Base-by-base conservation (phyloP, 2,797 vertebrate genomes). In the Falco berigora region DNA sequence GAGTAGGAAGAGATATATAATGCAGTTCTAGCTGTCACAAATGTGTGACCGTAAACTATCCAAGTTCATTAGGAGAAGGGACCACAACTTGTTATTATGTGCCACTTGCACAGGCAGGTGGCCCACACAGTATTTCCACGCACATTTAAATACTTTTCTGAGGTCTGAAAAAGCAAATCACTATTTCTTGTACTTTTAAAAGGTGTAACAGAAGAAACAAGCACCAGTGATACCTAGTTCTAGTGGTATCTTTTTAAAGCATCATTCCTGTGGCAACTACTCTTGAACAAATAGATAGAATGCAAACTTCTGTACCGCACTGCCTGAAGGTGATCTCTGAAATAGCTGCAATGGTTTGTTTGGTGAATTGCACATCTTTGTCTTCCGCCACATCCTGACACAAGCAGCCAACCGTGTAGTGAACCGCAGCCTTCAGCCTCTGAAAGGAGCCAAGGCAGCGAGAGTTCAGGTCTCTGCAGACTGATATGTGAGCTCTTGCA, bases 241-340 rank as follows among this genome's bases (percentile, higher is more conserved):
- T 25, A 9, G 13, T 5, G 56, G 20, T 44, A 4, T 21, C 58
- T 44, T 59, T 68, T 42, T 24, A 56, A 66, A 71, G 42, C n/a
- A 3, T 6, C 34, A 3, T 6, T 53, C 56, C 36, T n/a, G 27
- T 74, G 53, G 44, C 68, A 34, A 6, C 13, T 53, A 50, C 32
- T 73, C 50, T 12, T 2, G 38, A 30, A 17, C 40, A 63, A 80
- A 17, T 4, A 18, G 49, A 6, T 14, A 52, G 49, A 3, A 56
- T 0, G 10, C 63, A 40, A 55, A 40, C 4, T 14, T 13, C 9
- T 4, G 67, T 95, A 99, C 99, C 99, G 8, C 99, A 99, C 50
- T 99, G 99, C 68, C 98, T 98, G 96, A 99, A 99, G 8, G 99
- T 97, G 44, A 98, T 98, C 97, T 99, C 99, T 0, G 99, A 95